Base-by-base conservation (phyloP, 1,140 invertebrate genomes). In the Cecropterus lyciades region DNA sequence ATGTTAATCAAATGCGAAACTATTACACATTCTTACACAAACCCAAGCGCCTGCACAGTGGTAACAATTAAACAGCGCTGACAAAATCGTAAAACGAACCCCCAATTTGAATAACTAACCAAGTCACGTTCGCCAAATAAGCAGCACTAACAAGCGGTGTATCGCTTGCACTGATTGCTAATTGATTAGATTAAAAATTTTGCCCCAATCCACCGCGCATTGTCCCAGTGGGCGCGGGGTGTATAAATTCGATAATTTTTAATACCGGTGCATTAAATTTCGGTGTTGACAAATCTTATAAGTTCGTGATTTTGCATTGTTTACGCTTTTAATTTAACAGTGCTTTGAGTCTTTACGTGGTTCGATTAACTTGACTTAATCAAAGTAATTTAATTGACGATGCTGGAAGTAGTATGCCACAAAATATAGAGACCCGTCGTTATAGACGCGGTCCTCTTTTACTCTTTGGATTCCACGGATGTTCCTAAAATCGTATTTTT, bases 111-210 rank as follows among this genome's bases (percentile, higher is more conserved):
- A 90, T 89, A 89, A 67, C 60, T 46, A 77, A 74, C 67, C 87
- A 70, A 85, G 86, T 91, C 88, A 92, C 88, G 89, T 89, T 82
- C 83, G 56, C 72, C 86, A 91, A 91, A 91, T 91, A 91, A 89
- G 74, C 82, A 87, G 80, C 67, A 79, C 81, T 91, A 92, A 91
- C 87, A 89, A 92, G 87, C 84, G 82, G 80, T 85, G 80, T 92
- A 90, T 92, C 87, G 87, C 74, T 92, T 87, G 87, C 89, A 85
- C 83, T 92, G 89, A 92, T 92, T 92, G 89, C 84, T 92, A 90
- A 92, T 92, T 92, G 87, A 92, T 92, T 90, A 85, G 85, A 89
- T 92, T 92, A 92, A 89, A 89, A 92, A 92, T 82, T 89, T 87
- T 83, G 79, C 69, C 69, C 82, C 83, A 87, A 89, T 87, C 80